phyloP scores from a whole-genome alignment of 2,888 invertebrate species.

The Trichopria drosophilae region DNA sequence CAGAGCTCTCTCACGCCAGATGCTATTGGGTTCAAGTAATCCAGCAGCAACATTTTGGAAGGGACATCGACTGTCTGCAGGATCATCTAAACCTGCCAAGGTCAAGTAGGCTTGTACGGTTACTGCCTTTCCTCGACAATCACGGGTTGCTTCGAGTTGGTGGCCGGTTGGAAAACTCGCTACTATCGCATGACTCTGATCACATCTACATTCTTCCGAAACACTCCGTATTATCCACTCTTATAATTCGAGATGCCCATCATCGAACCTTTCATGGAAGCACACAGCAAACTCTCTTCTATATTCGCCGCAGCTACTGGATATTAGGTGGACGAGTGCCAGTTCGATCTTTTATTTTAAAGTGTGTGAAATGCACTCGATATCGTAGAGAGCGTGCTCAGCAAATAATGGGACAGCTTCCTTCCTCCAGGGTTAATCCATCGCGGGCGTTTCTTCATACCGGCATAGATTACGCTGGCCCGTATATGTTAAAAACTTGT shows the following conservation, averaged over 20 bases:
- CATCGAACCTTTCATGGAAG: conserved; percentile 30
- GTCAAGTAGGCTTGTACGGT: conserved; percentile 10
- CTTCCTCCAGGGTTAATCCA: conserved; percentile 20
- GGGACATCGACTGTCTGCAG: too few relatives aligned
- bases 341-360: conserved; percentile 18
- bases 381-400: conserved; percentile 20
- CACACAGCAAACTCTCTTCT: conserved; percentile 29
- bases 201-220: conserved; percentile 29
- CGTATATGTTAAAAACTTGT: conserved; percentile 25
- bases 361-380: conserved; percentile 32
- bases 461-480: conserved; percentile 39
- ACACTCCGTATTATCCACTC: conserved; percentile 6
- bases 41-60: conserved; percentile 2
- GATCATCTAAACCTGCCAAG: not conserved
- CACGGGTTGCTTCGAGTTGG: conserved; percentile 29
- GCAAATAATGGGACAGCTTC: conserved; percentile 37
- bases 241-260: conserved; percentile 30
- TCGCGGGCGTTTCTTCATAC: conserved; percentile 29
- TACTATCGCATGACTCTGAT: conserved; percentile 10
- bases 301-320: conserved; percentile 31
- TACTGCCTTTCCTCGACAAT: conserved; percentile 32
- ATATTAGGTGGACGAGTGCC: conserved; percentile 28
- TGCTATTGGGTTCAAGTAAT: conserved; percentile 10
- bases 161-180: conserved; percentile 21
- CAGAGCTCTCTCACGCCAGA: too few relatives aligned